These are phyloP conservation scores for Thereva nobilitata DNA, from an alignment of 2,888 invertebrate species.

Conservation along the genomic window DNA sequence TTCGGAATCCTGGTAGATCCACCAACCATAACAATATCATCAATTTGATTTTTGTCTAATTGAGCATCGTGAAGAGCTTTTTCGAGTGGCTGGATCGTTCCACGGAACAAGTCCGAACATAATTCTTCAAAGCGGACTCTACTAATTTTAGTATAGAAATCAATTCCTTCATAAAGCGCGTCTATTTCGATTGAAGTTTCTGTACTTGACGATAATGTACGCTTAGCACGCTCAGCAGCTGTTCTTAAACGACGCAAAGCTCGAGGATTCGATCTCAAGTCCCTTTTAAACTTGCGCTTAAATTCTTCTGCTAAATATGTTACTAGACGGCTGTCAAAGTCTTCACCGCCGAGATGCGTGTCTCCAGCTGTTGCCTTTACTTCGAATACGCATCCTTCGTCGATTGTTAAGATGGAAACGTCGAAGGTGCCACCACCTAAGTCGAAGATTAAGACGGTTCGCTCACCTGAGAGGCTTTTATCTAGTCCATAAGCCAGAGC, in stretches of 20 bases:
- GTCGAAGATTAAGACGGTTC: conserved; percentile 70
- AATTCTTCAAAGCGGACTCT: conserved; percentile 75
- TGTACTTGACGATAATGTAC: conserved; percentile 73
- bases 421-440: conserved; percentile 83
- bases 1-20: conserved; percentile 78
- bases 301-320: conserved; percentile 83
- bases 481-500: conserved; percentile 88
- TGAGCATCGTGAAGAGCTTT: conserved; percentile 75
- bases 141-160: conserved; percentile 70
- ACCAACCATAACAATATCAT: conserved; percentile 78
- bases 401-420: conserved; percentile 90
- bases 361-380: conserved; percentile 93
- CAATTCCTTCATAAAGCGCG: conserved; percentile 70
- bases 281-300: conserved; percentile 74
- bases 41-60: conserved; percentile 71
- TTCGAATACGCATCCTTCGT: conserved; percentile 83
- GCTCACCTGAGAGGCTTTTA: conserved; percentile 76
- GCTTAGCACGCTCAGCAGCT: conserved; percentile 74
- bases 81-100: conserved; percentile 73
- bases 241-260: conserved; percentile 68
- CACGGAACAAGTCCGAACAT: conserved; percentile 69
- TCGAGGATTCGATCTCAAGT: conserved; percentile 65
- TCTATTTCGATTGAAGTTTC: conserved; percentile 74
- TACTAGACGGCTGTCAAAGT: conserved; percentile 84
- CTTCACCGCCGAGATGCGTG: conserved; percentile 88